A percentile compares a stretch with the other conserved stretches of the same genome.
Conservation (phyloP, 2,797 vertebrate genomes). For the Loris lydekkerianus region DNA sequence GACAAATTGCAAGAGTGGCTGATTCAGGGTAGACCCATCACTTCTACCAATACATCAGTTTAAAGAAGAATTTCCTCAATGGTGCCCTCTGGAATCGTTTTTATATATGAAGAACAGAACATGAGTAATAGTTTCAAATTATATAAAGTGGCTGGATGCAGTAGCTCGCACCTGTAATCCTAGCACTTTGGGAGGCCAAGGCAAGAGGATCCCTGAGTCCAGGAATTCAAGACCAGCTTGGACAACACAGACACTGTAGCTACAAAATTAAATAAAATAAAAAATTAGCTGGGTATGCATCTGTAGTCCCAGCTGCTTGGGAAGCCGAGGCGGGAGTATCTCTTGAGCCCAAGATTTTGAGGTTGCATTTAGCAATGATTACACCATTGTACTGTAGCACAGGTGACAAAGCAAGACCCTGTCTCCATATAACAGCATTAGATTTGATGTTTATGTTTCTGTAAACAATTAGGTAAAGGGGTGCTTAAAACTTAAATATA, state of each 20-base stretch:
- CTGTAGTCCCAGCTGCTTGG: background rate
- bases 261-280: background rate
- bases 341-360: too few relatives aligned
- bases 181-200: background rate
- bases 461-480: conserved; percentile 47
- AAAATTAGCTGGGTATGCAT: background rate
- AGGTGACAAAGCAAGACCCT: background rate
- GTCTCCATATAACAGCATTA: background rate
- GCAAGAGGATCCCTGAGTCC: background rate
- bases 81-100: conserved; percentile 5
- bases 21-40: background rate
- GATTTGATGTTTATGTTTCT: conserved; percentile 60
- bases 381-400: background rate
- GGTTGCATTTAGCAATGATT: background rate
- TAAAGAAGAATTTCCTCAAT: conserved; percentile 10
- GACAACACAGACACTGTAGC: background rate
- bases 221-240: background rate
- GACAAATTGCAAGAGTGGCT: background rate
- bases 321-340: background rate
- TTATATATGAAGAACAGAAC: conserved; percentile 52
- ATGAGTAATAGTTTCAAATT: conserved; percentile 25
- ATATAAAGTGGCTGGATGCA: background rate
- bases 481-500: conserved; percentile 50
- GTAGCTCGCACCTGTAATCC: background rate
- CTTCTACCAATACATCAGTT: background rate